Conservation (phyloP, 2,888 invertebrate genomes). For the Callinectes sapidus region DNA sequence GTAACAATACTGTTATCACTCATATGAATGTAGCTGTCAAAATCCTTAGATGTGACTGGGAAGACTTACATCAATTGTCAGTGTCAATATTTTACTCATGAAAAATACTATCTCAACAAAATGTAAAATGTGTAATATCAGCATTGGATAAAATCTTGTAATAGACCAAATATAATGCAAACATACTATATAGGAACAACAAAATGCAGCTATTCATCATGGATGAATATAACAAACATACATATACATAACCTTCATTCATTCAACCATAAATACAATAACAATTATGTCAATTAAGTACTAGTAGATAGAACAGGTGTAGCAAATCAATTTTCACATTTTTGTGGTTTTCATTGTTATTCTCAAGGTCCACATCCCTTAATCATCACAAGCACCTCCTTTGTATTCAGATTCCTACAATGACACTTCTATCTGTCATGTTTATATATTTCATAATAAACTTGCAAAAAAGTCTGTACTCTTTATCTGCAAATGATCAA, state of each 20-base stretch:
- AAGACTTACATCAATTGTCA: not conserved
- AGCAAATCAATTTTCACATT: not conserved
- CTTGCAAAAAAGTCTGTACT: not conserved
- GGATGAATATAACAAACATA: not conserved
- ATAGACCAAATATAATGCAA: not conserved
- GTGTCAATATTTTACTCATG: not conserved
- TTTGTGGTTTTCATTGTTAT: not conserved
- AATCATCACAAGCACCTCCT: not conserved
- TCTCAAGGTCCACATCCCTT: not conserved
- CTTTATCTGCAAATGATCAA: not conserved
- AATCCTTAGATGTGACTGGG: not conserved
- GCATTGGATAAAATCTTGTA: not conserved
- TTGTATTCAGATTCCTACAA: no score
- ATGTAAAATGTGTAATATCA: not conserved
- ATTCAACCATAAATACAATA: no score
- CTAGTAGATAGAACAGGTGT: not conserved
- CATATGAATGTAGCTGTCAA: slow-evolving; percentile 3
- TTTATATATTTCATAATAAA: not conserved
- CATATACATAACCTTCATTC: not conserved
- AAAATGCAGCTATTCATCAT: not conserved
- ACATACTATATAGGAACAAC: not conserved
- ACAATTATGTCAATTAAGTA: not conserved
- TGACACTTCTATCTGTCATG: no score
- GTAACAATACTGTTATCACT: not conserved
- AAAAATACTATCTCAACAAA: not conserved